A percentile compares a stretch with the other conserved stretches of the same genome.
Conservation (phyloP, 30 jellyfish, hydroid and myxozoan genomes). For the Hydra vulgaris region DNA sequence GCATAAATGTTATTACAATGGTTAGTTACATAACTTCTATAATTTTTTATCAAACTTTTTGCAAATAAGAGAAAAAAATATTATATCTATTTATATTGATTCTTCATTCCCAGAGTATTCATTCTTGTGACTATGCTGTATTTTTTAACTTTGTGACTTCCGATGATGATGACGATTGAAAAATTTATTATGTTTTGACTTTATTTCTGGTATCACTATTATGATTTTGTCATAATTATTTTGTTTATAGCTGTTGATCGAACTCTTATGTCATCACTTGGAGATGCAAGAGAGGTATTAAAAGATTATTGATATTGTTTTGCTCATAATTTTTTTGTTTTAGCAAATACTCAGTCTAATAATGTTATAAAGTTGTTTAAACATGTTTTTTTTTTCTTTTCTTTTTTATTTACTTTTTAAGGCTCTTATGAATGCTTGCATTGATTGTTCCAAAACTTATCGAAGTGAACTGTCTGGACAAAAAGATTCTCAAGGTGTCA, state of each 20-base stretch:
- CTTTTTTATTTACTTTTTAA: slow-evolving; percentile 5
- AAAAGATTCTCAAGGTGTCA: slow-evolving; percentile 38
- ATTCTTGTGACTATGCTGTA: too few relatives aligned
- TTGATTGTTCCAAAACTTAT: slow-evolving; percentile 57
- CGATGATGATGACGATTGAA: too few relatives aligned
- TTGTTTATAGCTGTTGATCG: slow-evolving; percentile 82
- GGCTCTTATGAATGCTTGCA: slow-evolving; percentile 91
- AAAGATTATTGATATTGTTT: not conserved
- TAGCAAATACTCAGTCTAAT: not conserved
- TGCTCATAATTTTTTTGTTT: not conserved
- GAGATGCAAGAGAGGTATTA: slow-evolving; percentile 95
- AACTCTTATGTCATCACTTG: slow-evolving; percentile 74
- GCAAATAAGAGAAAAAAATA: too few relatives aligned
- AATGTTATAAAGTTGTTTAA: too few relatives aligned
- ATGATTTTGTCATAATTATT: not conserved
- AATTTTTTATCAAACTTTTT: too few relatives aligned
- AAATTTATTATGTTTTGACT: too few relatives aligned
- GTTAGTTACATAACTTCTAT: too few relatives aligned
- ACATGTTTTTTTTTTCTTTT: not conserved
- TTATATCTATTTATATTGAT: too few relatives aligned
- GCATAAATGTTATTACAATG: too few relatives aligned
- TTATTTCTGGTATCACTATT: too few relatives aligned
- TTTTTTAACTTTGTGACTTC: too few relatives aligned
- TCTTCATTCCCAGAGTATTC: too few relatives aligned
- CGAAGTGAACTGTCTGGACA: slow-evolving; percentile 60